Percentiles rank a stretch among this genome's conserved stretches.
phyloP scores from a whole-genome alignment of 2,113 vertebrate genomes.

The Galemys pyrenaicus region DNA sequence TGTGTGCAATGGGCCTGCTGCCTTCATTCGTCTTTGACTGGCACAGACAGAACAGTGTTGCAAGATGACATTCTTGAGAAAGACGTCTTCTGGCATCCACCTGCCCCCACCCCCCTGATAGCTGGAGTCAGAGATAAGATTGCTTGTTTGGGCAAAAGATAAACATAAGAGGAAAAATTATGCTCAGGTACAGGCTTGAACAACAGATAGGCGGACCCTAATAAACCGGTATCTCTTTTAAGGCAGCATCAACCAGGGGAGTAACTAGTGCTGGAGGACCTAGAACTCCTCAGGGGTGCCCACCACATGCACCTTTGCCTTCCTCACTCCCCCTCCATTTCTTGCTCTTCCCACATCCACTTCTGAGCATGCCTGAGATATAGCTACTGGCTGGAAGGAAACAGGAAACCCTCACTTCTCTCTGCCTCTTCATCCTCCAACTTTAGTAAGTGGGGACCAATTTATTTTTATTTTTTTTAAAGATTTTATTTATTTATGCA shows the following conservation, averaged over 20 bases:
- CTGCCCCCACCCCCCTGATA: background rate
- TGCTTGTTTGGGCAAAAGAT: background rate
- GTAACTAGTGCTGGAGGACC: background rate
- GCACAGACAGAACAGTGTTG: background rate
- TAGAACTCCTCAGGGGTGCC: background rate
- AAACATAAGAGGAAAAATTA: background rate
- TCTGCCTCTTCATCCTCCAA: background rate
- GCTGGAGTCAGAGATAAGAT: background rate
- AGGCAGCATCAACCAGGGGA: background rate
- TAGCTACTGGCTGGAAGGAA: background rate
- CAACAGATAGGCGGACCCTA: background rate
- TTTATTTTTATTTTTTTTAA: too few relatives aligned
- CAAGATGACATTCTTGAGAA: background rate
- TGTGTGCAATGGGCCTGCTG: background rate
- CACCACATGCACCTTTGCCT: background rate
- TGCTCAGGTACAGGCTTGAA: background rate
- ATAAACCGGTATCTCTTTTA: background rate
- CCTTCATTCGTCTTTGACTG: background rate
- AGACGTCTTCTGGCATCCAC: background rate
- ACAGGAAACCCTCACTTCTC: background rate
- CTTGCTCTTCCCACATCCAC: background rate
- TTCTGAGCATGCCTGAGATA: background rate
- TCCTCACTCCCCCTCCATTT: fast-evolving
- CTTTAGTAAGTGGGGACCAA: background rate
- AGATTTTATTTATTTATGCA: too few relatives aligned